phyloP scores from a whole-genome alignment of 2,888 invertebrate species.

The Leptinotarsa tumamoca region DNA sequence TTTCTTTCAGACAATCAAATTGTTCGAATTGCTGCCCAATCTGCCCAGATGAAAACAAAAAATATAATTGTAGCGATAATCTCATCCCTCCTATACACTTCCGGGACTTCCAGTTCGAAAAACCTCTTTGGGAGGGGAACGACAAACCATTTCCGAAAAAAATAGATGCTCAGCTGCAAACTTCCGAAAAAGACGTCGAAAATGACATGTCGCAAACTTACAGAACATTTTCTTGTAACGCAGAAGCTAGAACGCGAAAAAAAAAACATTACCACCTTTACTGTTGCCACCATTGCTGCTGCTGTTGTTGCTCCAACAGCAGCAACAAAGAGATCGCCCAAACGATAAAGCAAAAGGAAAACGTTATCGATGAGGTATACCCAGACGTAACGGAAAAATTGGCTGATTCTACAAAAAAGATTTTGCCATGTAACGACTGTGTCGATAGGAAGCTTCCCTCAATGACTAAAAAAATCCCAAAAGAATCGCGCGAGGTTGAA shows the following conservation, averaged over 20 bases:
- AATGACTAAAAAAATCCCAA: background rate
- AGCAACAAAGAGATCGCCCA: background rate
- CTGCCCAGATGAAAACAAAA: no score
- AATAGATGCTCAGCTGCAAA: constrained; percentile 14
- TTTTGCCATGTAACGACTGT: background rate
- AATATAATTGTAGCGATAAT: background rate
- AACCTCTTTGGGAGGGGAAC: background rate
- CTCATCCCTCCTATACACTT: background rate
- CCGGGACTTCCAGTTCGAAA: background rate
- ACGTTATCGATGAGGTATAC: background rate
- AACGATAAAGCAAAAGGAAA: background rate
- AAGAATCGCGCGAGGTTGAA: background rate
- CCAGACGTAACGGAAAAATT: background rate
- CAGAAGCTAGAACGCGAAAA: constrained; percentile 4
- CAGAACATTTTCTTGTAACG: background rate
- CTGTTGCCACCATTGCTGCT: constrained; percentile 32
- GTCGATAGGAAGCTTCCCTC: background rate
- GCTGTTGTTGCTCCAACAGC: constrained; percentile 14
- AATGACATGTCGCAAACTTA: background rate
- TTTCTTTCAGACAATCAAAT: background rate
- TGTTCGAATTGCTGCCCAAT: background rate
- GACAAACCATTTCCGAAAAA: background rate
- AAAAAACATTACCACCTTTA: constrained; percentile 32
- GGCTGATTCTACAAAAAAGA: background rate
- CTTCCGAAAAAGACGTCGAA: background rate